Evolutionary conservation across 2,113 vertebrate genomes (phyloP).

Genomic region (Sander lucioperca): DNA sequence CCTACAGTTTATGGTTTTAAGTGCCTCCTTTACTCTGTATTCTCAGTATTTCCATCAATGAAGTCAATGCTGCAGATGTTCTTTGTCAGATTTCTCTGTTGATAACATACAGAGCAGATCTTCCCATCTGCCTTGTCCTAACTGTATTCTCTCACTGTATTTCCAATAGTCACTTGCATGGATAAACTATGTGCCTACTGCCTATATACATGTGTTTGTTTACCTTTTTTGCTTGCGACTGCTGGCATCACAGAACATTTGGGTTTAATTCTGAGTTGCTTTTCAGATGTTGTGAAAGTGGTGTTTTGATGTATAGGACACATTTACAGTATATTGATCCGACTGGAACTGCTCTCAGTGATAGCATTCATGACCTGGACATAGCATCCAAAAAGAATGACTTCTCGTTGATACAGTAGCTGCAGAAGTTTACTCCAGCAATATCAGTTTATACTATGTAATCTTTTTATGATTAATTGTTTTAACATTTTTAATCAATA

Average conservation of each 20-base stretch:
- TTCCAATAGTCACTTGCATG: not conserved
- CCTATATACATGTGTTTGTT: not conserved
- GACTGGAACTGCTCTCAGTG: slow-evolving; percentile 9
- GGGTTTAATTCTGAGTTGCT: slow-evolving; percentile 2
- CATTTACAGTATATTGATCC: slow-evolving; percentile 41
- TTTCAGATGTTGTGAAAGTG: not conserved
- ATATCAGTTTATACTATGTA: not conserved
- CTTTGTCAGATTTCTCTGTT: not conserved
- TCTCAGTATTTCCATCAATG: not conserved
- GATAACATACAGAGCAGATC: not conserved
- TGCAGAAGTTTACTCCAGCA: not conserved
- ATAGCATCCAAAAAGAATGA: slow-evolving; percentile 2
- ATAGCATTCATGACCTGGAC: slow-evolving; percentile 15
- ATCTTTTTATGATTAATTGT: not conserved
- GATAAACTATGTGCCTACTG: not conserved
- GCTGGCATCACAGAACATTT: not conserved
- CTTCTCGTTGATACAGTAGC: not conserved
- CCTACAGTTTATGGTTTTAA: not conserved
- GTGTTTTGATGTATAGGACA: slow-evolving; percentile 24
- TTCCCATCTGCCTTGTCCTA: not conserved
- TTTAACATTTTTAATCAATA: slow-evolving; percentile 1
- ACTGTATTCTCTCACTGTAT: not conserved
- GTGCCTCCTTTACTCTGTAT: not conserved
- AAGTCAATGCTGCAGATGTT: not conserved
- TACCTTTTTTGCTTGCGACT: not conserved